Evolutionary conservation across 2,797 vertebrate species (phyloP), one percentile per base, ranked within the genome.

Genomic region (Caiman crocodilus): DNA sequence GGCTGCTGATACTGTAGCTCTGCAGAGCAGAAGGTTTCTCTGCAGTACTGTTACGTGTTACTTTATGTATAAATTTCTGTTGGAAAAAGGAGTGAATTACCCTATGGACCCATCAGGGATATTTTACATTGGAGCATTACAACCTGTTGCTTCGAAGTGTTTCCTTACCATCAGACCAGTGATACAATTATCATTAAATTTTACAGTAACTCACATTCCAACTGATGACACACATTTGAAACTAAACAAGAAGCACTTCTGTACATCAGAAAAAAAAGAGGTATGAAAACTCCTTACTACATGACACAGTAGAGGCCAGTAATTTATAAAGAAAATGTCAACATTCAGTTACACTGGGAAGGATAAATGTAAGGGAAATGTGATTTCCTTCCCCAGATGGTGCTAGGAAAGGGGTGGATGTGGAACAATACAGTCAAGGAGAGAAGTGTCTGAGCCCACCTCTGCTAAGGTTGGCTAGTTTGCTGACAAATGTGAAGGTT

Each of bases 1-100:
- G 76, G 6, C 21, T 90, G 73, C 20, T 81, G 57, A 86, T 18
- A 50, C 42, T 50, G 59, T 12, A 56, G 30, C 59, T 79, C 6
- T 50, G n/a, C 2, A 6, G 65, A 32, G 61, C 65, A 83, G 60
- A 50, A 50, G 0, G 0, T 4, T 57, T 28, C 16, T 58, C 18
- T 58, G 60, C 55, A 89, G 15, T 35, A 76, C 28, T 73, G 78
- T 79, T 42, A 67, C n/a, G 11, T 10, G 42, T 10, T 50, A 50
- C 42, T 50, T 50, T 50, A 50, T 50, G 42, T 50, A 50, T 11
- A 50, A 50, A 50, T 50, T 50, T 50, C 42, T 50, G 42, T 50
- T 50, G 42, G 42, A 50, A 50, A 50, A 50, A 10, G 42, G 42
- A 50, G 42, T 50, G 42, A 50, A 50, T 50, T 50, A 50, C 42